These are phyloP conservation scores for Mastacembelus armatus DNA, from an alignment of 2,797 vertebrate species.

Conservation along the genomic window DNA sequence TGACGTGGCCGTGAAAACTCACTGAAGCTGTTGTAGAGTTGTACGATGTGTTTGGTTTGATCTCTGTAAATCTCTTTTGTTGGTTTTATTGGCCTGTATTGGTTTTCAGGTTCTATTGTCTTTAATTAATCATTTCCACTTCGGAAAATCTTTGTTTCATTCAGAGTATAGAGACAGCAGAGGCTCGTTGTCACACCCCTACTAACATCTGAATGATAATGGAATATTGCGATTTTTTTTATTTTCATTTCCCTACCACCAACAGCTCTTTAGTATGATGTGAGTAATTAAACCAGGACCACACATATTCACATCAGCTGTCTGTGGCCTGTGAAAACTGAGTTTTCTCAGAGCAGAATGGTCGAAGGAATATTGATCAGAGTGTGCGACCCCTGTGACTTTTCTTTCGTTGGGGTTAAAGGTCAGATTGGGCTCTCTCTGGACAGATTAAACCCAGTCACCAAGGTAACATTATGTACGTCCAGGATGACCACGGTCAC, in stretches of 20 bases:
- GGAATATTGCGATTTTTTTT: slow-evolving; percentile 7
- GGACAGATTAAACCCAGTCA: slow-evolving; percentile 70
- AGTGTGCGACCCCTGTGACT: slow-evolving; percentile 59
- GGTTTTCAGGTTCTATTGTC: background rate
- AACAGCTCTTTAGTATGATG: background rate
- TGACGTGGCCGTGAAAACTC: slow-evolving; percentile 18
- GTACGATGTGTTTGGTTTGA: background rate
- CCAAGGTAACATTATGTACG: slow-evolving; percentile 64
- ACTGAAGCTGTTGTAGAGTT: background rate
- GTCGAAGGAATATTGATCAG: slow-evolving; percentile 23
- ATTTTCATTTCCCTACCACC: background rate
- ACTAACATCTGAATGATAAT: slow-evolving; percentile 26
- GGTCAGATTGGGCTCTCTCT: slow-evolving; percentile 69
- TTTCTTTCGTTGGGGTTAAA: slow-evolving; percentile 64
- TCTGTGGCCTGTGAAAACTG: slow-evolving; percentile 32
- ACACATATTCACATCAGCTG: slow-evolving; percentile 1
- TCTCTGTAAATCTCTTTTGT: slow-evolving; percentile 2
- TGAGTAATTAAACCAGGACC: slow-evolving; percentile 22
- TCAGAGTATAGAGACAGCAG: slow-evolving; percentile 7
- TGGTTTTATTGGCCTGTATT: background rate
- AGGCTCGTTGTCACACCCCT: background rate
- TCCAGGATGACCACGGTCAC: slow-evolving; percentile 46
- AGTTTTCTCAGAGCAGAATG: slow-evolving; percentile 48
- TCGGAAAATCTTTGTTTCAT: background rate
- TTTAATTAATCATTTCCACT: too few species aligned